Conservation (phyloP, 30 jellyfish, hydroid and myxozoan genomes). For the Aurelia coerulea region DNA sequence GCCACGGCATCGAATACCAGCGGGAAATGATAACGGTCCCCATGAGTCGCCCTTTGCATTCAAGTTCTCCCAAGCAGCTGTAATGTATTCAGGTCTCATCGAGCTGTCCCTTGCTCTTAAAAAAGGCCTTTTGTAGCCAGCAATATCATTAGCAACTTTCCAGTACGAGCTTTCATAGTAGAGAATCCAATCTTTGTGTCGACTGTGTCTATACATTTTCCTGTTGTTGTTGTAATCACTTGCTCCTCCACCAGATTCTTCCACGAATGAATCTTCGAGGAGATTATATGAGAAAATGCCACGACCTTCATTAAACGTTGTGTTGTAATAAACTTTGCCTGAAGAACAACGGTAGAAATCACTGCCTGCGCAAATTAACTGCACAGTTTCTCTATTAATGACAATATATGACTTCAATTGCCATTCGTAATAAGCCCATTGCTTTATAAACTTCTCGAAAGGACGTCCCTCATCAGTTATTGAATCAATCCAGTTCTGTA, state of each 20-base stretch:
- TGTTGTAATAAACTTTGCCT: constrained; percentile 9
- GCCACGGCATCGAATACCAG: constrained; percentile 49
- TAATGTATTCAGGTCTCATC: constrained; percentile 47
- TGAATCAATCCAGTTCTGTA: not conserved
- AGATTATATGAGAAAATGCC: constrained; percentile 7
- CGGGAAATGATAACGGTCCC: not conserved
- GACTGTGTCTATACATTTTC: constrained; percentile 58
- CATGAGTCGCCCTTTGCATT: not conserved
- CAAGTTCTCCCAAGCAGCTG: constrained; percentile 38
- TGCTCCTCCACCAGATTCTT: constrained; percentile 1
- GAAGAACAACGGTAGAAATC: constrained; percentile 50
- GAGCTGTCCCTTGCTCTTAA: constrained; percentile 33
- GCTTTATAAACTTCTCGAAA: constrained; percentile 8
- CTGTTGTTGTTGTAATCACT: constrained; percentile 37
- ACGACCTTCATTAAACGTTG: constrained; percentile 1
- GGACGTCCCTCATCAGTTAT: constrained; percentile 40
- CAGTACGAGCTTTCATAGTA: constrained; percentile 35
- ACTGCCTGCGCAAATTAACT: constrained; percentile 15
- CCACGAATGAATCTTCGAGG: constrained; percentile 22
- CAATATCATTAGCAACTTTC: constrained; percentile 15
- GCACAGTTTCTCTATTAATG: not conserved
- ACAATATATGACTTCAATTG: not conserved
- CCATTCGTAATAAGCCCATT: constrained; percentile 48
- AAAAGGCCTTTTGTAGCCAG: not conserved
- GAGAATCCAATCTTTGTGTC: constrained; percentile 19